Evolutionary conservation across 2,113 vertebrate species (phyloP).

Genomic region (Ophiodon elongatus): DNA sequence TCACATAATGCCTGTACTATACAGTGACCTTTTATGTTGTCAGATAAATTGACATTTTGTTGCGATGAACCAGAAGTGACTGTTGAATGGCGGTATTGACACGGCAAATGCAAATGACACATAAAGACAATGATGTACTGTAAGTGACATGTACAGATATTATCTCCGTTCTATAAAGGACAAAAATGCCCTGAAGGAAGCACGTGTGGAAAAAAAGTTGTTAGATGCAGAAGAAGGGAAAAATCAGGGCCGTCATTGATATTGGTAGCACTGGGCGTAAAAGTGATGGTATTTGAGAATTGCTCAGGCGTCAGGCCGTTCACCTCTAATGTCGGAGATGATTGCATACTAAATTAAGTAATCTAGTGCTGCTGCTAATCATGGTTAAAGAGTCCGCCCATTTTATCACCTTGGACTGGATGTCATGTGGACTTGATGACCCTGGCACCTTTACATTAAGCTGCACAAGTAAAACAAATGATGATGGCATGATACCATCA

Average conservation of each 20-base stretch:
- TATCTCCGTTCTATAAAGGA: conserved; percentile 67
- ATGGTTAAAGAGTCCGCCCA: conserved; percentile 57
- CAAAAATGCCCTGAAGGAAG: conserved; percentile 69
- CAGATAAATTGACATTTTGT: conserved; percentile 76
- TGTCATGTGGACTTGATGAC: conserved; percentile 56
- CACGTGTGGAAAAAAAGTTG: conserved; percentile 15
- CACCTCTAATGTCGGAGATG: conserved; percentile 79
- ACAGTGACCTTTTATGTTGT: conserved; percentile 79
- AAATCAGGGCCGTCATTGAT: conserved; percentile 52
- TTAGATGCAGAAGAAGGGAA: neutral
- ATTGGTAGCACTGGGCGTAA: conserved; percentile 44
- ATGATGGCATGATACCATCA: conserved; percentile 33
- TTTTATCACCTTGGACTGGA: conserved; percentile 57
- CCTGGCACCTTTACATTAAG: conserved; percentile 68
- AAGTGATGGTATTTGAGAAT: conserved; percentile 77
- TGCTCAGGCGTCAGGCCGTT: conserved; percentile 71
- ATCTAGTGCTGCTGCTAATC: conserved; percentile 73
- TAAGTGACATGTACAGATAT: conserved; percentile 70
- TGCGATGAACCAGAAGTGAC: conserved; percentile 73
- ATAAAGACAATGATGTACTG: conserved; percentile 68
- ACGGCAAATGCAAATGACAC: conserved; percentile 67
- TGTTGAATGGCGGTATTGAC: conserved; percentile 70
- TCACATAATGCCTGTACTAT: neutral
- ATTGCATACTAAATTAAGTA: conserved; percentile 78
- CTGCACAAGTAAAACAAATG: conserved; percentile 30